Percentiles rank a stretch among this genome's conserved stretches.
Evolutionary conservation across 2,888 invertebrate species (phyloP).

Genomic region (Lingula anatina): DNA sequence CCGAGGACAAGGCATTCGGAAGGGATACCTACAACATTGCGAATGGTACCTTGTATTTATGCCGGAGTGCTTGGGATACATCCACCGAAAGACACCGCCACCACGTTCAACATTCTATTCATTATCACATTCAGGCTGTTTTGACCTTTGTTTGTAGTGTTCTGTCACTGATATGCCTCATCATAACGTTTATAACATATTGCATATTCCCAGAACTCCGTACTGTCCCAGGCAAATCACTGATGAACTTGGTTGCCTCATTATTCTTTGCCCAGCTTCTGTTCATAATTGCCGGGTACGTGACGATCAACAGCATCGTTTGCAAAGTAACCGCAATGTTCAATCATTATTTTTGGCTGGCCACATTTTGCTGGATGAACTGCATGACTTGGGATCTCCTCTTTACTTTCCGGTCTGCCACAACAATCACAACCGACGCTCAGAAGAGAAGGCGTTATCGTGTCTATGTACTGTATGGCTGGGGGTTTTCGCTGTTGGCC

Average conservation of each 20-base stretch:
- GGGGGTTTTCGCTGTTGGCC: no score
- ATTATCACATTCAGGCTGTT: neutral
- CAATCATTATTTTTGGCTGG: constrained; percentile 20
- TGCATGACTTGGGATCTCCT: neutral
- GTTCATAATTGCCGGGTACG: constrained; percentile 10
- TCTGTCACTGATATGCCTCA: constrained; percentile 13
- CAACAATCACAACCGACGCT: no score
- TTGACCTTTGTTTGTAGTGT: constrained; percentile 8
- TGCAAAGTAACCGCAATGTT: constrained; percentile 16
- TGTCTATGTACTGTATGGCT: no score
- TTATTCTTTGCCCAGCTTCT: constrained; percentile 14
- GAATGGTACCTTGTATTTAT: no score
- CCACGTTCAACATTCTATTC: no score
- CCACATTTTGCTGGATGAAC: constrained; percentile 16
- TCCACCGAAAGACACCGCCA: no score
- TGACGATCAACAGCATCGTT: neutral
- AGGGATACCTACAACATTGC: no score
- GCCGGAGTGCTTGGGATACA: no score
- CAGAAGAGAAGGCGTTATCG: no score
- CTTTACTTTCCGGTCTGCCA: neutral
- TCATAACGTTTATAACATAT: constrained; percentile 16
- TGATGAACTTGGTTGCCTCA: constrained; percentile 13
- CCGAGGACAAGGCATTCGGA: no score
- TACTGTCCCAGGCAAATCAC: constrained; percentile 17
- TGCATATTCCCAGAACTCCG: constrained; percentile 9